Base-by-base conservation (phyloP, 1,140 invertebrate species). In the Saccostrea cuccullata region DNA sequence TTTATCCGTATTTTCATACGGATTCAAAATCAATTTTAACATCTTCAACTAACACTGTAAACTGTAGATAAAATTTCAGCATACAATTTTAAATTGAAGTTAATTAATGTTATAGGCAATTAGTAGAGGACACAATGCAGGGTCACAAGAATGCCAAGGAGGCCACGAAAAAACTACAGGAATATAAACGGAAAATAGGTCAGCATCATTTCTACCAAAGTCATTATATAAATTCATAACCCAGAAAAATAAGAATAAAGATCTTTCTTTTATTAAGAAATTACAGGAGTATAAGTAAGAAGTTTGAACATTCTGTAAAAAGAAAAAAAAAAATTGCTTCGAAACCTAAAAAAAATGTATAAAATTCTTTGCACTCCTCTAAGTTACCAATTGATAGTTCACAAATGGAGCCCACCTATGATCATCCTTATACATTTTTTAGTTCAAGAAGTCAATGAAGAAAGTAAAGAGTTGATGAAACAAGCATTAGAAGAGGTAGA, bases 171-270 rank as follows among this genome's bases (percentile, higher is more conserved):
- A 93, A 93, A 73, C 85, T 95, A 26, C 91, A 93, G 40, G 92
- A 94, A 85, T 94, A 94, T 73, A 95, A 95, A 89, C 91, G 92
- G 73, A 94, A 93, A 89, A 94, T 94, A 89, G 94, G 93, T 94
- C 90, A 88, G 86, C 84, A 17, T 56, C 30, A 64, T 55, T 67
- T 56, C 20, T 4, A 47, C 9, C 47, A 47, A 47, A 2, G 47
- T 6, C 5, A 47, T 47, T 47, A 47, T 47, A 47, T 8, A 47
- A 6, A 47, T 47, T 47, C 47, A 47, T 47, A 47, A 9, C 47
- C 30, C 30, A n/a, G n/a, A n/a, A n/a, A n/a, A n/a, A n/a, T n/a
- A n/a, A n/a, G n/a, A n/a, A n/a, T n/a, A n/a, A n/a, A n/a, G n/a
- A n/a, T n/a, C n/a, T n/a, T n/a, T n/a, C n/a, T n/a, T n/a, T n/a